Evolutionary conservation across 2,797 vertebrate genomes (phyloP).

Genomic region (Petrocephalus sullivani): DNA sequence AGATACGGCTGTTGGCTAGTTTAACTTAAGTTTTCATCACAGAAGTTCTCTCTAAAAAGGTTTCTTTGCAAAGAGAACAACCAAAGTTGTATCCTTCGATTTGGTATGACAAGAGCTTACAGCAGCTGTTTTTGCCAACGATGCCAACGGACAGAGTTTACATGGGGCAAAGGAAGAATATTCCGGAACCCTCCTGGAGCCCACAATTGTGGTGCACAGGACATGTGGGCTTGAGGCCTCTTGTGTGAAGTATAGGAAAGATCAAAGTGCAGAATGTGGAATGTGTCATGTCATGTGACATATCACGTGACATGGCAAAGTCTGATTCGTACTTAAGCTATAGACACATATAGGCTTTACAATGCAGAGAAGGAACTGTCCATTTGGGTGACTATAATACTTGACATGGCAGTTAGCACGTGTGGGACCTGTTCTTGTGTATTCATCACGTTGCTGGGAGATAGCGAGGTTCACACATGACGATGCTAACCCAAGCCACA

Average conservation of each 20-base stretch:
- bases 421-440: not conserved
- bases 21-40: not conserved
- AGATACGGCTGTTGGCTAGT: not conserved
- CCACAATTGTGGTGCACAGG: not conserved
- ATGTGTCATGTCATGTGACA: not conserved
- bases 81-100: not conserved
- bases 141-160: not conserved
- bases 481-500: not conserved
- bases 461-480: not conserved
- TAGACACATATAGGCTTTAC: not conserved
- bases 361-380: not conserved
- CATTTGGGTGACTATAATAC: not conserved
- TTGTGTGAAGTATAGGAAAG: not conserved
- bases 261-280: slow-evolving; percentile 4
- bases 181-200: not conserved
- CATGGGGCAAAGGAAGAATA: not conserved
- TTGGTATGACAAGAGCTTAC: not conserved
- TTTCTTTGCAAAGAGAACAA: slow-evolving; percentile 4
- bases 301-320: not conserved
- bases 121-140: not conserved
- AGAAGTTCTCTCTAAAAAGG: not conserved
- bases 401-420: not conserved
- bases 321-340: not conserved
- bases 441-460: not conserved
- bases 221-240: not conserved